phyloP scores from a whole-genome alignment of 2,113 vertebrate species.

The Pelecanus crispus region DNA sequence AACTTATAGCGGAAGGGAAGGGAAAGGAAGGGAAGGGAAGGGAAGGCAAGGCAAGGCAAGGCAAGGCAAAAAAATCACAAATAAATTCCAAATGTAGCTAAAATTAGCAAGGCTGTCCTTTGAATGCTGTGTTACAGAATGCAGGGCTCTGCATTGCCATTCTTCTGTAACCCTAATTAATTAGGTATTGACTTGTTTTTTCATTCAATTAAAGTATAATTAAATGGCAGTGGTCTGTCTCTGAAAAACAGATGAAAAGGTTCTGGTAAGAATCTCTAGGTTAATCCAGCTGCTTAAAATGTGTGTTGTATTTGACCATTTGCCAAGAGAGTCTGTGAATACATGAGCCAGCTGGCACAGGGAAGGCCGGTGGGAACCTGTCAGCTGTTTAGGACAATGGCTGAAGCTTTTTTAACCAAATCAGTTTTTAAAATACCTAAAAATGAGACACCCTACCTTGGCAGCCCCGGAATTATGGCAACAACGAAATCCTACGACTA shows the following conservation, averaged over 20 bases:
- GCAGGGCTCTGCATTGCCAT: not conserved
- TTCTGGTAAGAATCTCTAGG: slow-evolving; percentile 70
- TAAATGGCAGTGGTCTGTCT: slow-evolving; percentile 65
- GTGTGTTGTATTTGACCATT: slow-evolving; percentile 72
- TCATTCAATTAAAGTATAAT: slow-evolving; percentile 68
- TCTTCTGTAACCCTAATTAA: slow-evolving; percentile 44
- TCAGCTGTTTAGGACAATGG: slow-evolving; percentile 67
- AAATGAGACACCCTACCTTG: slow-evolving; percentile 12
- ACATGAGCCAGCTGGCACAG: slow-evolving; percentile 67
- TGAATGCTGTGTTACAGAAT: slow-evolving; percentile 4
- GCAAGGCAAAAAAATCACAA: not conserved
- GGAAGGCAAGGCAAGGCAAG: no score
- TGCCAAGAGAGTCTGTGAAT: slow-evolving; percentile 69
- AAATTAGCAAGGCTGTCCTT: not conserved
- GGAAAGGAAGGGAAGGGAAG: no score
- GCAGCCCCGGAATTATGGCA: slow-evolving; percentile 9
- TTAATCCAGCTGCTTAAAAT: slow-evolving; percentile 78
- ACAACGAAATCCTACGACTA: not conserved
- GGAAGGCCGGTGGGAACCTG: slow-evolving; percentile 56
- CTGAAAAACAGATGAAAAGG: slow-evolving; percentile 74
- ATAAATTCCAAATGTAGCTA: not conserved
- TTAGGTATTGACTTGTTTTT: slow-evolving; percentile 60
- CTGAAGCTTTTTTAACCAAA: slow-evolving; percentile 57
- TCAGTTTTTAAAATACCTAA: slow-evolving; percentile 52
- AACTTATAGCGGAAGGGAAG: not conserved